Base-by-base conservation (phyloP, 2,797 vertebrate species). In the Notolepis coatsorum region DNA sequence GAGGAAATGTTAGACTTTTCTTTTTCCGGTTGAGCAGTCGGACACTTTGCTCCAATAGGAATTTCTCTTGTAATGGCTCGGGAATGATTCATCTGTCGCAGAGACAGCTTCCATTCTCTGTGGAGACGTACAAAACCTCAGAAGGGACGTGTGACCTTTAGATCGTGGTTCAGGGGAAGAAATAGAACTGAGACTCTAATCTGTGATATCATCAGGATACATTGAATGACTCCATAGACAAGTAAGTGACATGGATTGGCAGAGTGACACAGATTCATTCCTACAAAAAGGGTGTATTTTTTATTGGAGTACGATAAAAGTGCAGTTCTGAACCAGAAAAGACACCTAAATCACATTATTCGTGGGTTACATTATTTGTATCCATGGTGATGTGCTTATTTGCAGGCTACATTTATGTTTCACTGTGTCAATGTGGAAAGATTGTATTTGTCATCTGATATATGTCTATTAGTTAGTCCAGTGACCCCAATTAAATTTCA, bases 391-490 rank as follows among this genome's bases (percentile, higher is more conserved):
- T 47, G 54, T 4, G 24, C 68, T 76, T 48, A 55, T 61, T 41
- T 52, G 12, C 15, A 37, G 13, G 42, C 27, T 63, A 37, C 48
- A 13, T 47, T n/a, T 6, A 17, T 18, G 39, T 25, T 47, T 27
- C 12, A 24, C 13, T 25, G n/a, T 56, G 65, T 77, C 42, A 45
- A 68, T 49, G 3, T 30, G 10, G 45, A 50, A 52, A 59, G 49
- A 62, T 59, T n/a, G n/a, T n/a, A n/a, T 43, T 54, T 67, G 74
- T 80, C 80, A 77, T 42, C n/a, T n/a, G n/a, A n/a, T n/a, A n/a
- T n/a, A n/a, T n/a, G n/a, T n/a, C n/a, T n/a, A n/a, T n/a, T n/a
- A n/a, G n/a, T n/a, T n/a, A n/a, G n/a, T n/a, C n/a, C n/a, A n/a
- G n/a, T n/a, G n/a, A n/a, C n/a, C n/a, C n/a, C n/a, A n/a, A n/a